Evolutionary conservation across 2,797 vertebrate genomes (phyloP).

Genomic region (Loriculus beryllinus): DNA sequence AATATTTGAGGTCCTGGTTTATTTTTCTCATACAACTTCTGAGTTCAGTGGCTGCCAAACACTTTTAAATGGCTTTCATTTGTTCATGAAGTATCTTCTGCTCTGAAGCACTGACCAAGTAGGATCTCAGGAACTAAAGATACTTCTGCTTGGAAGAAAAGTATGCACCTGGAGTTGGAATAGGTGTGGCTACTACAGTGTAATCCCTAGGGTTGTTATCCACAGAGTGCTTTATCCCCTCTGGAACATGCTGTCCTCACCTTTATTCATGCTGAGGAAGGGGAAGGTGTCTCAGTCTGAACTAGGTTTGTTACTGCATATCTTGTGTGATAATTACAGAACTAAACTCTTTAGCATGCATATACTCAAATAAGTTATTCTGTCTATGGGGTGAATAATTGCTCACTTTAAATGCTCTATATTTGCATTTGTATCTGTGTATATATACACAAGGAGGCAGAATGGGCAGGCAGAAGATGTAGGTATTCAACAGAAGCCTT

Average conservation of each 20-base stretch:
- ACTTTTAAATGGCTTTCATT: not conserved
- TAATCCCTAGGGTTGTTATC: not conserved
- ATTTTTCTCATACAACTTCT: not conserved
- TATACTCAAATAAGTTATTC: not conserved
- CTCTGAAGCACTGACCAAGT: not conserved
- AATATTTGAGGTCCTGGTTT: not conserved
- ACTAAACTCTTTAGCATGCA: not conserved
- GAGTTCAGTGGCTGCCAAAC: not conserved
- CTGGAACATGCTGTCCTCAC: not conserved
- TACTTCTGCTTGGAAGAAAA: not conserved
- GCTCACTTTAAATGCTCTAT: not conserved
- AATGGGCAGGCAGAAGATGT: not conserved
- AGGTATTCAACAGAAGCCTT: slow-evolving; percentile 37
- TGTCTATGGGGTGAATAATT: not conserved
- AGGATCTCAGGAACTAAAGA: not conserved
- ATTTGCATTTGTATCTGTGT: not conserved
- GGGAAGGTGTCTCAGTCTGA: not conserved
- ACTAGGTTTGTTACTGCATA: not conserved
- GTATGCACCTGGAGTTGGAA: not conserved
- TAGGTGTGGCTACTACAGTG: not conserved
- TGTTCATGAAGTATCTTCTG: not conserved
- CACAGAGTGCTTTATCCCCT: not conserved
- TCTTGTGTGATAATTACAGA: not conserved
- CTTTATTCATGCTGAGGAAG: not conserved
- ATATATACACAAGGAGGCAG: not conserved